Conservation (phyloP, 2,888 invertebrate species). For the Orthonychiurus folsomi region DNA sequence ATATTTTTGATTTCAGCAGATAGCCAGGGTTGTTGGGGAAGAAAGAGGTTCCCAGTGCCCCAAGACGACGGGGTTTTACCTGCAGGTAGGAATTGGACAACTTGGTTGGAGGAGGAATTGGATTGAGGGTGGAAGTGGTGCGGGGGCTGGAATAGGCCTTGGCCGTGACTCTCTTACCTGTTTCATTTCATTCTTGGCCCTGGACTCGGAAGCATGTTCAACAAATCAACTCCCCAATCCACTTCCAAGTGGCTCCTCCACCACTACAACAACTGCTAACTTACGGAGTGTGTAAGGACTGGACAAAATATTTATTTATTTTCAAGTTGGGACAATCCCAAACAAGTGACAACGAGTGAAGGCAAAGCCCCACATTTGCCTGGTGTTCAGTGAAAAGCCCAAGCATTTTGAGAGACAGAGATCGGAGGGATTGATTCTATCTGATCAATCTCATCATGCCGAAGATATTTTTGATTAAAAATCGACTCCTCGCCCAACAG, state of each 20-base stretch:
- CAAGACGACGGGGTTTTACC: not conserved
- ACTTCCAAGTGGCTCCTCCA: too few species aligned
- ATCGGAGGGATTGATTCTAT: not conserved
- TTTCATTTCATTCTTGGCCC: slow-evolving; percentile 40
- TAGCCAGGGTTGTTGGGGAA: too few species aligned
- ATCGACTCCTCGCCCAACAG: slow-evolving; percentile 84
- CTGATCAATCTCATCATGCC: slow-evolving; percentile 55
- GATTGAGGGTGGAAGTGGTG: not conserved
- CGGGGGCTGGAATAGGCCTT: slow-evolving; percentile 32
- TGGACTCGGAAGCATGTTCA: slow-evolving; percentile 16
- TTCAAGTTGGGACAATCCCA: too few species aligned
- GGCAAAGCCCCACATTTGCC: too few species aligned
- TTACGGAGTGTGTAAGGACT: too few species aligned
- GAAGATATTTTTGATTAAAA: slow-evolving; percentile 86
- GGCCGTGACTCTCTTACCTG: slow-evolving; percentile 41
- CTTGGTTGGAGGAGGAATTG: not conserved
- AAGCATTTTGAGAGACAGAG: not conserved
- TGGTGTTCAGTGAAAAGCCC: too few species aligned
- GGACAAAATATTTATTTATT: too few species aligned
- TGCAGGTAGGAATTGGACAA: not conserved
- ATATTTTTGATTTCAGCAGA: too few species aligned
- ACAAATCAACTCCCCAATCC: not conserved
- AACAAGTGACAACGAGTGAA: too few species aligned
- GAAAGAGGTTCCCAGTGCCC: not conserved
- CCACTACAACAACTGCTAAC: too few species aligned